Evolutionary conservation across 2,797 vertebrate species (phyloP), one percentile per base, ranked within the genome.

Genomic region (Botia almorhae): DNA sequence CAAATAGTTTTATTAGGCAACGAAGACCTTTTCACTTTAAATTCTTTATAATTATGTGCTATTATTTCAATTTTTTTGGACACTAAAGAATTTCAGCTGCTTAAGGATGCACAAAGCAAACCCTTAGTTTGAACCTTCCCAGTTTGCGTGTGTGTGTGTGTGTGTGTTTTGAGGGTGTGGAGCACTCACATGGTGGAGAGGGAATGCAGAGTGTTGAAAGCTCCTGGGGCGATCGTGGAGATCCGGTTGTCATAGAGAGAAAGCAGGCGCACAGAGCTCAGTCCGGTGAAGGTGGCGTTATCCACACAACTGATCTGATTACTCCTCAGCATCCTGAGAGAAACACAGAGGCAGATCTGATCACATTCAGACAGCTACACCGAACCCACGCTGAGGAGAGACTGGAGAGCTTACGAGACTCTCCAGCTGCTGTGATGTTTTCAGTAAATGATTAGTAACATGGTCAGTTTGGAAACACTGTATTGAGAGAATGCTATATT

Each of bases 181-280:
- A 21, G 14, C 58, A 87, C 97, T 97, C 84, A 99, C 97, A 99
- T 94, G 0, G 98, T 99, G 51, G 98, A 99, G 76, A 99, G 95
- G 0, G 98, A 98, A 88, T 99, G 97, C 11, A 99, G 94, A 0
- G 97, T 98, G 85, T 95, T 94, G 13, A 99, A 99, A 71, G 98
- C 96, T 81, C 96, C 97, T 0, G 97, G 98, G 46, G 96, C 95
- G 72, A 99, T 93, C 0, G 96, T 97, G 85, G 96, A 95, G 86
- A 99, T 99, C 68, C 96, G 93, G 92, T 99, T 99, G 90, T 99
- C 98, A 0, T 99, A 99, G 12, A 99, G 92, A 0, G 98, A 99
- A 73, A 99, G 95, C 88, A 99, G 90, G 14, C 98, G 96, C 23
- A 99, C 97, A 0, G 98, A 99, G 87, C 97, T 96, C 86, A 99